These are phyloP conservation scores for Arctocebus calabarensis DNA, from an alignment of 2,797 vertebrate species.

Conservation along the genomic window DNA sequence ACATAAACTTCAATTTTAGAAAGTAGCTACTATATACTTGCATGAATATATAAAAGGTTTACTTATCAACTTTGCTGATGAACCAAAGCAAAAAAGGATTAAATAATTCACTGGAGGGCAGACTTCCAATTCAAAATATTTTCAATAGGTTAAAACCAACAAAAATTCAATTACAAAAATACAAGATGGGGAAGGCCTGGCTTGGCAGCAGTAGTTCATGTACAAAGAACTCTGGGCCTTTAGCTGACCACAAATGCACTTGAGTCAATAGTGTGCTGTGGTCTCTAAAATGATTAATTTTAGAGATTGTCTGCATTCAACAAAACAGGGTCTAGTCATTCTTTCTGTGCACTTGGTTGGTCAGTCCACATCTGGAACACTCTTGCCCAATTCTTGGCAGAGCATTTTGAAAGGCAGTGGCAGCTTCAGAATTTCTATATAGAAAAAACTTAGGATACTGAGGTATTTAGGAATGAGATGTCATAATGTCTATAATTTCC, in stretches of 20 bases:
- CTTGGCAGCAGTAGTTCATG: conserved; percentile 52
- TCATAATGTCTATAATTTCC: conserved; percentile 42
- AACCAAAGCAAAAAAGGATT: conserved; percentile 70
- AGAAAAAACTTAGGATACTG: conserved; percentile 31
- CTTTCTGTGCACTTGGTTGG: neutral
- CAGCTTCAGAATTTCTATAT: conserved; percentile 57
- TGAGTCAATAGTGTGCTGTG: conserved; percentile 51
- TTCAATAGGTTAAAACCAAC: conserved; percentile 75
- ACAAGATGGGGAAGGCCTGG: conserved; percentile 50
- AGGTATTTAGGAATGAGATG: conserved; percentile 47
- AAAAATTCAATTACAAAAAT: conserved; percentile 77
- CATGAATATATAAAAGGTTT: conserved; percentile 77
- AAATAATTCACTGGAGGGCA: conserved; percentile 72
- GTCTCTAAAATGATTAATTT: conserved; percentile 62
- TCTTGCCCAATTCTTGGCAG: neutral
- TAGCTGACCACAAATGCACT: conserved; percentile 55
- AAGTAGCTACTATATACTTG: conserved; percentile 61
- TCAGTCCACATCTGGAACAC: conserved; percentile 35
- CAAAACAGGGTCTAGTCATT: conserved; percentile 55
- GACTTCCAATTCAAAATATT: conserved; percentile 75
- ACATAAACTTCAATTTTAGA: conserved; percentile 64
- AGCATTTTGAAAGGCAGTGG: conserved; percentile 48
- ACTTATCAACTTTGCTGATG: conserved; percentile 73
- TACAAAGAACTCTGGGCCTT: conserved; percentile 55
- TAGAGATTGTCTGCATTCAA: conserved; percentile 47